Evolutionary conservation across 2,797 vertebrate genomes (phyloP), one percentile per base, ranked within the genome.

Genomic region (Paguma larvata): DNA sequence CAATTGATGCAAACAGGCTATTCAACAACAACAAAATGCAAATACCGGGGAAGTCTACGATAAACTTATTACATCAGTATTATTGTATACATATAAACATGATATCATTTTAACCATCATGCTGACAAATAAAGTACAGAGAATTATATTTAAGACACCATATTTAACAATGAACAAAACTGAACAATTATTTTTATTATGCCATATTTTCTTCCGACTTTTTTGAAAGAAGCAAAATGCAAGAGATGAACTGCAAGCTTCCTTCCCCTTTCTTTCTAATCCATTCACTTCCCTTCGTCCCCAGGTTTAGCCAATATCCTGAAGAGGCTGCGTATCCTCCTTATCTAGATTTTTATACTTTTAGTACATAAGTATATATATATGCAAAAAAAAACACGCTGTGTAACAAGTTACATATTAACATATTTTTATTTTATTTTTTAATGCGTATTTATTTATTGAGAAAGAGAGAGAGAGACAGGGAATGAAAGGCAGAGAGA

Each of bases 161-260:
- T 79, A 70, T 79, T 90, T 80, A 86, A 77, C 51, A 67, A n/a
- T 85, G 34, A 91, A 79, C 77, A 87, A 92, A 92, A 92, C 68
- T 23, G 63, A 90, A 62, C 32, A 13, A 48, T 90, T 88, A 27
- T 15, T 63, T 83, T 63, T 48, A 84, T 59, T 56, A 48, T 70
- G 27, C 19, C 41, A 9, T 59, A 16, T 46, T 89, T 89, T 73
- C 16, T 94, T 46, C 32, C 41, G 32, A 82, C 62, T 79, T 77
- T 56, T 92, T 72, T 62, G 32, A 67, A 70, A 73, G n/a, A 94
- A 90, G 63, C 46, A 83, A 89, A 75, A 68, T 34, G 6, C 14
- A 56, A 5, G 13, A 65, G 25, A 38, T n/a, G 38, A 78, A 41
- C 38, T 23, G 12, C 73, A 88, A 89, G 6, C 19, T 88, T n/a